Evolutionary conservation across 2,797 vertebrate species (phyloP).

Genomic region (Paguma larvata): DNA sequence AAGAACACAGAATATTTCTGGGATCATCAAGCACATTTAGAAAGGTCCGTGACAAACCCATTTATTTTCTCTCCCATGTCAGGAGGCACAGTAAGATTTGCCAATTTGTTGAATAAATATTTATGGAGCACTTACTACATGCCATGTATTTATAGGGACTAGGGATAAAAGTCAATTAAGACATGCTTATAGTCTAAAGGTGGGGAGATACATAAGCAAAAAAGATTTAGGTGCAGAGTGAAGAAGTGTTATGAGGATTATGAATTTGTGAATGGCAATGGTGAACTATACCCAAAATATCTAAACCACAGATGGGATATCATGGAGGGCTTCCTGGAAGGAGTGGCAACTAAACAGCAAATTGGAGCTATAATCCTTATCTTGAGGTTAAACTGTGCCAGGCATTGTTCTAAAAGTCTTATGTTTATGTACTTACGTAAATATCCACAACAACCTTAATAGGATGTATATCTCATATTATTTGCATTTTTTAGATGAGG

Average conservation of each 20-base stretch:
- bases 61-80: not conserved
- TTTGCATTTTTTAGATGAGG: not conserved
- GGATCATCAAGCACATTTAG: not conserved
- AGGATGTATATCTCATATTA: not conserved
- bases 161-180: not conserved
- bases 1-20: not conserved
- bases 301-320: not conserved
- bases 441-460: not conserved
- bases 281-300: not conserved
- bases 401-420: not conserved
- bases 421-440: not conserved
- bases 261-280: not conserved
- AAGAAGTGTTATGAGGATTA: not conserved
- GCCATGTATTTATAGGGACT: not conserved
- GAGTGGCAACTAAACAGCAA: not conserved
- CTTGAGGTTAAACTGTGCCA: not conserved
- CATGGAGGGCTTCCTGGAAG: not conserved
- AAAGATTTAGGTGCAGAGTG: not conserved
- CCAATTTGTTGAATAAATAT: not conserved
- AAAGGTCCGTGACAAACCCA: slow-evolving; percentile 9
- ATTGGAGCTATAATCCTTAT: not conserved
- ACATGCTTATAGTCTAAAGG: not conserved
- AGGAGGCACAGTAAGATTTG: not conserved
- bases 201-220: not conserved
- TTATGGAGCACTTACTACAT: not conserved